Evolutionary conservation across 2,888 invertebrate genomes (phyloP).

Genomic region (Aleiodes leptofemur): DNA sequence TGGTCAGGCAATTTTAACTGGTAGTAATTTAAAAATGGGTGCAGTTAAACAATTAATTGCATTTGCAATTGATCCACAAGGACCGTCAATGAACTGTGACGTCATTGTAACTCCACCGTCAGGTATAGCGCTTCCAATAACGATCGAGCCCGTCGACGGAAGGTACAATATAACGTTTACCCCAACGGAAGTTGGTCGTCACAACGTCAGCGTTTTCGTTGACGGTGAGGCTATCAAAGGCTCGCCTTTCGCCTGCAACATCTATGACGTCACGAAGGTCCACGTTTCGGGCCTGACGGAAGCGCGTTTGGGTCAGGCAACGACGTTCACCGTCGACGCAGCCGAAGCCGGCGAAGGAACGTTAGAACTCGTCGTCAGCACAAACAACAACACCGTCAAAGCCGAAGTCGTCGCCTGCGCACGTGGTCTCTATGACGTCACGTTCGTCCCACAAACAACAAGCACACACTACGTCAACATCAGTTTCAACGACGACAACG

Average conservation of each 20-base stretch:
- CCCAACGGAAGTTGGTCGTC: conserved; percentile 91
- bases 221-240: conserved; percentile 91
- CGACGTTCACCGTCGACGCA: conserved; percentile 95
- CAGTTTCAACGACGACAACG: conserved; percentile 94
- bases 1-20: conserved; percentile 81
- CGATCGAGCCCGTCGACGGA: conserved; percentile 80
- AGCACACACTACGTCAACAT: conserved; percentile 94
- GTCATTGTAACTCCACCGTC: conserved; percentile 87
- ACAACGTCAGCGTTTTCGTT: conserved; percentile 88
- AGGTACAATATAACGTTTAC: conserved; percentile 88
- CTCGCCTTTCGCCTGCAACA: conserved; percentile 95
- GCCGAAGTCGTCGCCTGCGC: conserved; percentile 93
- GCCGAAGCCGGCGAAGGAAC: conserved; percentile 97
- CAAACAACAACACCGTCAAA: conserved; percentile 91
- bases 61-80: conserved; percentile 78
- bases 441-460: conserved; percentile 92
- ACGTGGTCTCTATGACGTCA: conserved; percentile 93
- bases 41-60: conserved; percentile 82
- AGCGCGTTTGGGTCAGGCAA: conserved; percentile 84
- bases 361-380: conserved; percentile 92
- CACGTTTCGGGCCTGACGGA: conserved; percentile 72
- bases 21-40: conserved; percentile 83
- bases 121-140: conserved; percentile 86
- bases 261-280: conserved; percentile 90
- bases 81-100: conserved; percentile 69